phyloP scores from a whole-genome alignment of 2,888 invertebrate species.

The Sturmia bella region DNA sequence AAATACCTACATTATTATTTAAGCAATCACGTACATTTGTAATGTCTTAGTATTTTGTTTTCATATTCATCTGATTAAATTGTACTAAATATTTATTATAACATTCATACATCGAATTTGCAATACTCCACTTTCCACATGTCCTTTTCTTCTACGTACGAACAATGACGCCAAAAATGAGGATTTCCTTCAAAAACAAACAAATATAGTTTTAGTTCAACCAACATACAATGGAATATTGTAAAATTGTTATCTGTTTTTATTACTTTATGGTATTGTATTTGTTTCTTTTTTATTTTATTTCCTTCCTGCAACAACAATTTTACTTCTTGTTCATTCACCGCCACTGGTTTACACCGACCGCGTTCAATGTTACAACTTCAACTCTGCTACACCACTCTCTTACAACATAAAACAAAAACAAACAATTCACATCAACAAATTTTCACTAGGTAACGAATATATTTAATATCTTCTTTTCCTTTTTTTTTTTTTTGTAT shows the following conservation, averaged over 20 bases:
- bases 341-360: conserved; percentile 47
- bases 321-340: conserved; percentile 53
- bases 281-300: conserved; percentile 28
- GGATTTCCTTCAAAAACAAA: neutral
- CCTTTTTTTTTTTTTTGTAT: neutral
- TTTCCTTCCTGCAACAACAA: conserved; percentile 63
- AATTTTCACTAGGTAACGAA: conserved; percentile 67
- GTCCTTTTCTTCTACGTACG: too few species aligned
- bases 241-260: conserved; percentile 37
- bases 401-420: conserved; percentile 33
- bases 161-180: neutral
- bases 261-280: conserved; percentile 7
- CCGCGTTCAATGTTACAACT: conserved; percentile 41
- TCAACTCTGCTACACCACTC: conserved; percentile 40
- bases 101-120: too few species aligned
- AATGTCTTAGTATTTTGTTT: too few species aligned
- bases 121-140: too few species aligned
- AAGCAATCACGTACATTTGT: too few species aligned
- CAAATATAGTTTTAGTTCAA: neutral
- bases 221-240: conserved; percentile 22
- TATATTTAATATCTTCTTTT: conserved; percentile 25
- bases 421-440: conserved; percentile 58
- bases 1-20: too few species aligned
- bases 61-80: too few species aligned
- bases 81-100: too few species aligned